Evolutionary conservation across 2,888 invertebrate genomes (phyloP), one percentile per base, ranked within the genome.

Genomic region (Seira ritae): DNA sequence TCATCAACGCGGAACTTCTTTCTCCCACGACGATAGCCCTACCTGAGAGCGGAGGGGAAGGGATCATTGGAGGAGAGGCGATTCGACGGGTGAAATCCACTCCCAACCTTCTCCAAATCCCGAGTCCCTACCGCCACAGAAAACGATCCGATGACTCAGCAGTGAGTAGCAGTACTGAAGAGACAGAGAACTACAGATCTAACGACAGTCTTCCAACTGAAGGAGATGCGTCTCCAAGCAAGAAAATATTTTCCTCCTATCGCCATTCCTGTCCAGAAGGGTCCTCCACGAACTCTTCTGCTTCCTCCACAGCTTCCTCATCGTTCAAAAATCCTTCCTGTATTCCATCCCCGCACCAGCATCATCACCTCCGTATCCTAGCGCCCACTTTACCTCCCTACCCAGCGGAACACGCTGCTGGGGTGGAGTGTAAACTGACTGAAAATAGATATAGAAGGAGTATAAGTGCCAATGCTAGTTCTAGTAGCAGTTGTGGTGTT

Each of bases 101-200:
- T 0, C 87, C 89, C 2, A 88, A 89, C 74, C 75, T 89, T 12
- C 85, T 89, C 46, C 86, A 89, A 68, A 87, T 89, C n/a, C 89
- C 89, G 4, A 67, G 74, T 23, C 77, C 84, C 1, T 31, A 60
- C 4, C 83, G 88, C 4, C 85, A 84, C 23, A 65, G 89, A 20
- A 89, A 89, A 73, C 83, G 84, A 73, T 89, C 89, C 10, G 88
- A 89, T 77, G 89, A 89, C 78, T 88, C 88, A 6, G 89, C 89
- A 20, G 86, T 89, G 15, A 87, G 88, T 12, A 42, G 42, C 42
- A 87, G 87, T 79, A 88, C 85, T 19, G 87, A 88, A 76, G 88
- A 89, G 68, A 86, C 85, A 42, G 87, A 88, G 22, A 85, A 84
- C 84, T 87, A 87, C 60, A 86, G 84, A 67, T 86, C 84, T 19